Conservation (phyloP, 2,888 invertebrate species). For the Meteorus cinctellus region DNA sequence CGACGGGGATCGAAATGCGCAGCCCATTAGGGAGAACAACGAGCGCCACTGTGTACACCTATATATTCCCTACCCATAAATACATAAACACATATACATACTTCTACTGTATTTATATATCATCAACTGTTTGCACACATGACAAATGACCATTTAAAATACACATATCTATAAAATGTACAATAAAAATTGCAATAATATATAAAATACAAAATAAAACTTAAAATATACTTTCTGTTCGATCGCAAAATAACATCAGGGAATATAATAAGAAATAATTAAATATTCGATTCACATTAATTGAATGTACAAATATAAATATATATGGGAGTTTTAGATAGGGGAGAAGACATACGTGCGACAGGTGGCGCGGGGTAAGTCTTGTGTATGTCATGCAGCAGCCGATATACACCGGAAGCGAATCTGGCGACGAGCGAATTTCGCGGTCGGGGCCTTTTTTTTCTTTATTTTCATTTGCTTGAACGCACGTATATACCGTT, state of each 20-base stretch:
- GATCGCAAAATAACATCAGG: constrained; percentile 3
- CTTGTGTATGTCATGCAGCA: constrained; percentile 19
- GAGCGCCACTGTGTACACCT: constrained; percentile 58
- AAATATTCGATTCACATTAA: background rate
- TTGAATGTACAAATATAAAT: background rate
- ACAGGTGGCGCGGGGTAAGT: constrained; percentile 42
- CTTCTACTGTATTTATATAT: constrained; percentile 22
- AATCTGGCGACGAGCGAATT: constrained; percentile 56
- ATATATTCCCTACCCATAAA: constrained; percentile 45
- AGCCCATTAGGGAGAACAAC: constrained; percentile 71
- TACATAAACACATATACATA: constrained; percentile 36
- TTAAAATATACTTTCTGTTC: background rate
- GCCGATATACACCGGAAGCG: constrained; percentile 60
- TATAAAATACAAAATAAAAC: background rate
- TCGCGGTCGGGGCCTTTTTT: constrained; percentile 59
- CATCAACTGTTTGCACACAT: constrained; percentile 27
- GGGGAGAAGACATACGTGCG: constrained; percentile 45
- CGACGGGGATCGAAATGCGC: constrained; percentile 64
- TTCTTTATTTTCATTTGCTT: background rate
- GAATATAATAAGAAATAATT: background rate
- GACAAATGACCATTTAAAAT: constrained; percentile 25
- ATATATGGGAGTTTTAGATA: constrained; percentile 7
- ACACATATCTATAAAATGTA: background rate
- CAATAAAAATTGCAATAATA: background rate
- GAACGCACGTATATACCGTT: constrained; percentile 57